A percentile compares a stretch with the other conserved stretches of the same genome.
phyloP scores from a whole-genome alignment of 2,888 invertebrate genomes.

The Anoplius nigerrimus region DNA sequence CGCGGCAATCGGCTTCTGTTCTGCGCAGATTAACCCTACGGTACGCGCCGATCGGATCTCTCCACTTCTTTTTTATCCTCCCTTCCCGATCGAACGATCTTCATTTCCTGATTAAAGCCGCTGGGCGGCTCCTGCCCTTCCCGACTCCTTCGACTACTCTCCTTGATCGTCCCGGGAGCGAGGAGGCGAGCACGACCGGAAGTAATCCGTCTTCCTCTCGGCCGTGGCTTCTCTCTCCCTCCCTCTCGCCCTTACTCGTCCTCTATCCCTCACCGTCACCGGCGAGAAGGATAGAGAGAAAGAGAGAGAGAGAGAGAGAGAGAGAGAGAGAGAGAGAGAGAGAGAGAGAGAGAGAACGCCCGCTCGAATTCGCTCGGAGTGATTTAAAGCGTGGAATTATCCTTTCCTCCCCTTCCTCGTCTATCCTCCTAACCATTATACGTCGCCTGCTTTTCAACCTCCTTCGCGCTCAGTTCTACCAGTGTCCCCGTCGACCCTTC shows the following conservation, averaged over 20 bases:
- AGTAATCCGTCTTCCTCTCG: constrained; percentile 59
- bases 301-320: constrained; percentile 25
- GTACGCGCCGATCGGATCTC: not conserved
- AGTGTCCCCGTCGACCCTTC: not conserved
- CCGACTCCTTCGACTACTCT: constrained; percentile 1
- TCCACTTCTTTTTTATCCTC: not conserved
- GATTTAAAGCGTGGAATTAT: constrained; percentile 56
- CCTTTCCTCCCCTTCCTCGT: constrained; percentile 28
- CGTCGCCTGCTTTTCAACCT: constrained; percentile 12
- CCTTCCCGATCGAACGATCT: constrained; percentile 50
- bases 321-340: constrained; percentile 15
- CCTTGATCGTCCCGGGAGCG: constrained; percentile 9
- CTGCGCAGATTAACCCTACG: too few relatives aligned
- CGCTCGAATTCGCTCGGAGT: constrained; percentile 56
- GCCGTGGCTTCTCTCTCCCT: constrained; percentile 38
- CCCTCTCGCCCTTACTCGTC: too few relatives aligned
- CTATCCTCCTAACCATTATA: not conserved
- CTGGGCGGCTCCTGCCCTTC: constrained; percentile 5
- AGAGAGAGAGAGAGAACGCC: constrained; percentile 32
- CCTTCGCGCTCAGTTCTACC: constrained; percentile 15
- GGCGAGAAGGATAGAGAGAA: constrained; percentile 21
- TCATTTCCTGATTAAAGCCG: constrained; percentile 57
- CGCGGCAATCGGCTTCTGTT: too few relatives aligned
- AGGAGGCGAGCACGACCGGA: constrained; percentile 46
- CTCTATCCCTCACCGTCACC: too few relatives aligned